phyloP scores from a whole-genome alignment of 2,113 vertebrate species.

The Tursiops truncatus region DNA sequence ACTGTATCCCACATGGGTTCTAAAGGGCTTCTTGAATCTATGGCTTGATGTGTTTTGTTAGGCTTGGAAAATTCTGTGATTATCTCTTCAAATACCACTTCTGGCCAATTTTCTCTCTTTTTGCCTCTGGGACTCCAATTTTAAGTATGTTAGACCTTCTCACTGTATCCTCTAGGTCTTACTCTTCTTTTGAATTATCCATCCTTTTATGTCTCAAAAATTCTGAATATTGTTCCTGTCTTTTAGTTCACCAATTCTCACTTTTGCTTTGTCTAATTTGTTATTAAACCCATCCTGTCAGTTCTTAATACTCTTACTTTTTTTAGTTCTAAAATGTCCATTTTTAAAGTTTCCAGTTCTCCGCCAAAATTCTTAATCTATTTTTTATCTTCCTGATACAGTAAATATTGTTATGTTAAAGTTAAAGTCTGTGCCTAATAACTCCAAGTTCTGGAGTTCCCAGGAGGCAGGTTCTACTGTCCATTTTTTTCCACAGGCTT shows the following conservation, averaged over 20 bases:
- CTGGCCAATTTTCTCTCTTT: background rate
- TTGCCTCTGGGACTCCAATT: background rate
- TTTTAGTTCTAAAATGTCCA: background rate
- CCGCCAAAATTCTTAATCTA: background rate
- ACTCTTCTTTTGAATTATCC: background rate
- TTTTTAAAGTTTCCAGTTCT: background rate
- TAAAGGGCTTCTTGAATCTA: background rate
- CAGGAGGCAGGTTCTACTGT: background rate
- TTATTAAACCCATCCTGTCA: background rate
- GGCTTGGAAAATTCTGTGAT: background rate
- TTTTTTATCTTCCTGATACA: background rate
- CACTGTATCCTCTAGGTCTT: background rate
- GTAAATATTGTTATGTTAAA: background rate
- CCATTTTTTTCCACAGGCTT: background rate
- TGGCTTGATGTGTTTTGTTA: background rate
- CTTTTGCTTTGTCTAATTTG: background rate
- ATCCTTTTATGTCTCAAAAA: background rate
- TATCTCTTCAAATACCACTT: background rate
- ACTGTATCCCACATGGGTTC: background rate
- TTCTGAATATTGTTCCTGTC: background rate
- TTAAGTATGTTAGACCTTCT: background rate
- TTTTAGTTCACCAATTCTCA: background rate
- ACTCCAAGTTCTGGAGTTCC: background rate
- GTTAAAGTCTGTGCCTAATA: background rate
- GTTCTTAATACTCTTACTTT: background rate